Conservation (phyloP, 1,140 invertebrate genomes). For the Leptoteleia sp. region DNA sequence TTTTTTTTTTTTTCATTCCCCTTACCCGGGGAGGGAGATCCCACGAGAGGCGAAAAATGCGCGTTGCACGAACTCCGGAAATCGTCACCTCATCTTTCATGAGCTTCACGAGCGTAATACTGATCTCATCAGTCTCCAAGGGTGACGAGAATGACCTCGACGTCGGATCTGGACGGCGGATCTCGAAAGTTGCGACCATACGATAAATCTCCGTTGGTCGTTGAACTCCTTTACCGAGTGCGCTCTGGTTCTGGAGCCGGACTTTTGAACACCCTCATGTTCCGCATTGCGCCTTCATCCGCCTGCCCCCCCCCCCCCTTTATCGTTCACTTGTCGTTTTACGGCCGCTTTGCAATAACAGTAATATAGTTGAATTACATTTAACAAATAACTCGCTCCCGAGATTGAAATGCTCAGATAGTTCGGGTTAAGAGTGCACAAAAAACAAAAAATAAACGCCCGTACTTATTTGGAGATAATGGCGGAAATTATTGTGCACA, state of each 20-base stretch:
- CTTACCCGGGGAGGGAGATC: constrained; percentile 27
- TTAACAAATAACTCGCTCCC: constrained; percentile 41
- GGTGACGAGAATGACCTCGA: constrained; percentile 69
- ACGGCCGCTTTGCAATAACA: constrained; percentile 31
- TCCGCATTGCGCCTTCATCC: constrained; percentile 43
- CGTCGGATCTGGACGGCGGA: constrained; percentile 64
- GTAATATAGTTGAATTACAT: constrained; percentile 42
- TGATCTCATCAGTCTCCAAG: constrained; percentile 67
- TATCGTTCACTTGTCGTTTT: constrained; percentile 32
- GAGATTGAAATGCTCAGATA: constrained; percentile 30
- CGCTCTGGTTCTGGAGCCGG: constrained; percentile 47
- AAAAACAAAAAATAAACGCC: constrained; percentile 25
- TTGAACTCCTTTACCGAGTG: constrained; percentile 60
- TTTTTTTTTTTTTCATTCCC: constrained; percentile 29
- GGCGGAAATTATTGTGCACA: constrained; percentile 19
- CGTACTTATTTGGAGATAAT: constrained; percentile 15
- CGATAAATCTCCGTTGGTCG: constrained; percentile 65
- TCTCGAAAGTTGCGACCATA: constrained; percentile 59
- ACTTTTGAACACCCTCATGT: constrained; percentile 61
- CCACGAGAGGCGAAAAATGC: constrained; percentile 45
- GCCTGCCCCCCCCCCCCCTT: constrained; percentile 29
- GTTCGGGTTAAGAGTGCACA: background rate
- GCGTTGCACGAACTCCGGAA: constrained; percentile 58
- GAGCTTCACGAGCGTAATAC: constrained; percentile 59
- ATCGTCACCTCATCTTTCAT: constrained; percentile 68